These are phyloP conservation scores for Larimichthys polyactis DNA, from an alignment of 2,113 vertebrate genomes.

Conservation along the genomic window DNA sequence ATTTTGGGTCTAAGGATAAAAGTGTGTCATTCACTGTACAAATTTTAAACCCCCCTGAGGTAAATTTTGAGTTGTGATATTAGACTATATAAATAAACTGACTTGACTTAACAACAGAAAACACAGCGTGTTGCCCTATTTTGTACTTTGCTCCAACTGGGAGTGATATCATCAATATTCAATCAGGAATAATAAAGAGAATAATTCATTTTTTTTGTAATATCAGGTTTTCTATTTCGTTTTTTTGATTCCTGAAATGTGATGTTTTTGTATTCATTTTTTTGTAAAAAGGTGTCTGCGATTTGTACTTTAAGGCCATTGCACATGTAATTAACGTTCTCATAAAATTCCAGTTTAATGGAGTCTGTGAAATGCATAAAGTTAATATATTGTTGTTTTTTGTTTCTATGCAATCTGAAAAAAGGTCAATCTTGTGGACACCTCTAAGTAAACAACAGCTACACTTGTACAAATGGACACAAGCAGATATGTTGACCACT, in stretches of 20 bases:
- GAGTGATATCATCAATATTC: neutral
- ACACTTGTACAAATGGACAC: slow-evolving; percentile 5
- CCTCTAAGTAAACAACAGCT: slow-evolving; percentile 9
- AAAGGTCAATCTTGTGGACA: slow-evolving; percentile 41
- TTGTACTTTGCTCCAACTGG: neutral
- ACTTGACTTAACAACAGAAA: neutral
- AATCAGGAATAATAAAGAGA: neutral
- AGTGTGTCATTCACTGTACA: neutral
- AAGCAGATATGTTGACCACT: slow-evolving; percentile 5
- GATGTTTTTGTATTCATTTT: neutral
- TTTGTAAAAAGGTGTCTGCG: neutral
- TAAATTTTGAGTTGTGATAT: too few relatives aligned
- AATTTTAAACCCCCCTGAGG: too few relatives aligned
- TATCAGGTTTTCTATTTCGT: neutral
- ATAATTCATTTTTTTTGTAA: neutral
- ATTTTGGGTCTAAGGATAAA: neutral
- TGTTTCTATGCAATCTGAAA: slow-evolving; percentile 49
- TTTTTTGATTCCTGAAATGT: neutral
- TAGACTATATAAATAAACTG: neutral
- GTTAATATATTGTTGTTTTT: slow-evolving; percentile 26
- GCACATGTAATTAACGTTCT: neutral
- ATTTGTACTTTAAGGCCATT: neutral
- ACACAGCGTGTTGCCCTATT: neutral
- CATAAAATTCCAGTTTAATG: slow-evolving; percentile 14
- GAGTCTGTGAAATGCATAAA: slow-evolving; percentile 35